These are phyloP conservation scores for Oxyruncus cristatus DNA, from an alignment of 2,113 vertebrate genomes.

Conservation along the genomic window DNA sequence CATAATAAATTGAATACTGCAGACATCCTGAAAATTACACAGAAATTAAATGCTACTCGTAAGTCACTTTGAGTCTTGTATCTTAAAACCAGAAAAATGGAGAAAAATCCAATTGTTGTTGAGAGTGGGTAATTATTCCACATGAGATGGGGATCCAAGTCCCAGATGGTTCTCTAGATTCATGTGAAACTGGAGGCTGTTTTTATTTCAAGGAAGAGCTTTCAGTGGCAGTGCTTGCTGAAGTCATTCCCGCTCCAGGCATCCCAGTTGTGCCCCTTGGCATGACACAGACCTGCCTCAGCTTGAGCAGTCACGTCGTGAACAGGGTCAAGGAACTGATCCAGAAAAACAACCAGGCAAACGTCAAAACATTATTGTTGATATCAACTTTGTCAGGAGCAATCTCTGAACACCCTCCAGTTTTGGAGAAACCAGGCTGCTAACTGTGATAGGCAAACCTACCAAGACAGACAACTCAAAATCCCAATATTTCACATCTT, in stretches of 20 bases:
- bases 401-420: neutral
- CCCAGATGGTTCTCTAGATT: neutral
- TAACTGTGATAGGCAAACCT: neutral
- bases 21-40: neutral
- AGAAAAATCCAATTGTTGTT: neutral
- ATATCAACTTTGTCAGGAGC: neutral
- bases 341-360: neutral
- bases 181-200: neutral
- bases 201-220: neutral
- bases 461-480: neutral
- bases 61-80: neutral
- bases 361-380: neutral
- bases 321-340: neutral
- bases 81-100: neutral
- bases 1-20: neutral
- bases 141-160: neutral
- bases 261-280: neutral
- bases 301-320: neutral
- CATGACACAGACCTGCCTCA: neutral
- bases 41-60: neutral
- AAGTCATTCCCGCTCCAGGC: neutral
- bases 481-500: neutral
- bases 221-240: neutral
- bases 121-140: neutral
- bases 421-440: neutral